Base-by-base conservation (phyloP, 2,797 vertebrate species). In the Acrocephalus scirpaceus region DNA sequence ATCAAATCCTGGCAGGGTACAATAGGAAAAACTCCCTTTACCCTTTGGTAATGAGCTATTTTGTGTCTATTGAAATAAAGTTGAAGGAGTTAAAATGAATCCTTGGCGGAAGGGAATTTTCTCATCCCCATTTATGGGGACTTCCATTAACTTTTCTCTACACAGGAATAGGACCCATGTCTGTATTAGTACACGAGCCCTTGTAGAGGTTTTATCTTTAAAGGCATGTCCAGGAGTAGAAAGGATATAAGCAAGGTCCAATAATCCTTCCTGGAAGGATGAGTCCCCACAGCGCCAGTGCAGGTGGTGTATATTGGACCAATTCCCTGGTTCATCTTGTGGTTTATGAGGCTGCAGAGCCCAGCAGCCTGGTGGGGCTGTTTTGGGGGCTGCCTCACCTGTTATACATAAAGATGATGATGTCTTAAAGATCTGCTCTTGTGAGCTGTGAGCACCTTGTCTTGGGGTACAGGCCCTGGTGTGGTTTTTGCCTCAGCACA, bases 301-400 rank as follows among this genome's bases (percentile, higher is more conserved):
- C 30, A n/a, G 10, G 19, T 86, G 53, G 13, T 48, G 48, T 23
- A 8, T 22, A 12, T 62, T 50, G 64, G 56, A 76, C 36, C 11
- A 42, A 3, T 45, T 48, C 4, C 3, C 10, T 57, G 61, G 11
- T 12, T 67, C 12, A 7, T 50, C 40, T 50, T 0, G 0, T 45
- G 29, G 42, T 66, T 65, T 53, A 6, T 53, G 45, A 54, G 36
- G 19, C 1, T 74, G 40, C 1, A 2, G 47, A 81, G 25, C n/a
- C 27, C 23, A n/a, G 79, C 15, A 51, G 3, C 32, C 22, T 25
- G 25, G 13, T 13, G 34, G 12, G 10, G 19, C 21, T 45, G 20
- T 50, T 10, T 0, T 65, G 18, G 15, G 36, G 10, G 4, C 34
- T 58, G 6, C 26, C 40, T 67, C 2, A 3, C 30, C 30, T 73